Base-by-base conservation (phyloP, 1,140 invertebrate species). In the Spodoptera litura region DNA sequence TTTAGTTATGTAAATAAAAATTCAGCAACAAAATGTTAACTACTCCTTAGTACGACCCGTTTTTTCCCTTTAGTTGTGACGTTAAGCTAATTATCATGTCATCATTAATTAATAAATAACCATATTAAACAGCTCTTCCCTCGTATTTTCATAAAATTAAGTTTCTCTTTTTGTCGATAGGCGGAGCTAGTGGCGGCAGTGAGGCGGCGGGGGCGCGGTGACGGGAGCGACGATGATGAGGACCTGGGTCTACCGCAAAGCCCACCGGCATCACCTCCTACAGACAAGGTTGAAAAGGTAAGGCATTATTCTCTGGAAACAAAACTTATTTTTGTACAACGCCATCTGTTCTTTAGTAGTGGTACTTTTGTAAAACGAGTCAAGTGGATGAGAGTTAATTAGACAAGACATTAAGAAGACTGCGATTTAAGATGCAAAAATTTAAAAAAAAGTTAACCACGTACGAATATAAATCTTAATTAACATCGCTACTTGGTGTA, bases 161-260 rank as follows among this genome's bases (percentile, higher is more conserved):
- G 49, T 61, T 51, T 4, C 20, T 1, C 70, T 15, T 58, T 70
- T 80, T 75, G 68, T 82, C 73, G 15, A 49, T 95, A 96, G 96
- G 96, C 95, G 87, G 96, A 96, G 92, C 89, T 96, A 87, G 95
- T 95, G 81, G 96, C 96, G 82, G 95, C 95, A 53, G 95, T 96
- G 78, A 81, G 94, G 38, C 85, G 94, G 82, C 91, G 95, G 83
- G 93, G 95, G 59, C 90, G 96, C 74, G 94, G 95, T 49, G 95
- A 96, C 81, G 95, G 94, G 66, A 94, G 93, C 81, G 93, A 95
- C 74, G 95, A 96, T 79, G 96, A 96, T 81, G 96, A 97, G 78
- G 96, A 96, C 85, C 91, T 95, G 96, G 96, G 96, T 49, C 90
- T 97, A 61, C 96, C 96, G 5, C 94, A 95, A 80, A 96, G 96